These are phyloP conservation scores for Drosophila putrida DNA, from an alignment of 2,888 invertebrate species.

Conservation along the genomic window DNA sequence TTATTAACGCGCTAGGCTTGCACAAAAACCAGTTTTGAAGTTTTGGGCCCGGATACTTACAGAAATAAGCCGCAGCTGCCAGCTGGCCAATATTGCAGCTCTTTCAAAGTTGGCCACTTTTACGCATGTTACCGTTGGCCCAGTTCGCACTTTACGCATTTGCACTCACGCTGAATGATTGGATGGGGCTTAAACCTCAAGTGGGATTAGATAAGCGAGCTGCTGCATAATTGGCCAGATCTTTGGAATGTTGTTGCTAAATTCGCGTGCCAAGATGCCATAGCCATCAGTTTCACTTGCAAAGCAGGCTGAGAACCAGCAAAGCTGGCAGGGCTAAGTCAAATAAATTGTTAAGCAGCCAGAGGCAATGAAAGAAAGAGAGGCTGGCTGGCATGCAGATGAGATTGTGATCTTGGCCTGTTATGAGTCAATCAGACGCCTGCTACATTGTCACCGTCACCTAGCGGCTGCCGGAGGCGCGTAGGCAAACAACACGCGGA, in stretches of 20 bases:
- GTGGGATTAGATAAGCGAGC: conserved; percentile 39
- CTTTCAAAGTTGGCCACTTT: conserved; percentile 23
- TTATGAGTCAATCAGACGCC: conserved; percentile 79
- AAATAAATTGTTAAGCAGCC: conserved; percentile 68
- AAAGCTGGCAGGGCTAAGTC: conserved; percentile 53
- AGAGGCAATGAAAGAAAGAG: conserved; percentile 13
- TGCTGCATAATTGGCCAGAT: conserved; percentile 34
- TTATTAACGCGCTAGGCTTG: conserved; percentile 59
- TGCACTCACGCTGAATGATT: background rate
- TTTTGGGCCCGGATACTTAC: conserved; percentile 45
- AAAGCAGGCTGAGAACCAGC: conserved; percentile 20
- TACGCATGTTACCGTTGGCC: conserved; percentile 74
- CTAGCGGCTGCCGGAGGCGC: conserved; percentile 51
- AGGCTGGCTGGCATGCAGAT: conserved; percentile 56
- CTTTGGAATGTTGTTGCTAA: conserved; percentile 19
- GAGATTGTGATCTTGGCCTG: conserved; percentile 75
- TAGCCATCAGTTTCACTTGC: conserved; percentile 73
- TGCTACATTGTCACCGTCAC: conserved; percentile 78
- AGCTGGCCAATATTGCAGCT: conserved; percentile 1
- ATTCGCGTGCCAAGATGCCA: conserved; percentile 65
- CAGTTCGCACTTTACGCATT: conserved; percentile 49
- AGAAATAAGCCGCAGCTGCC: conserved; percentile 14
- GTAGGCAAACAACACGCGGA: conserved; percentile 66
- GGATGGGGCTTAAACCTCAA: conserved; percentile 15
- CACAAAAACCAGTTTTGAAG: conserved; percentile 58